Evolutionary conservation across 2,888 invertebrate species (phyloP).

Genomic region (Aproaerema taeniolella): DNA sequence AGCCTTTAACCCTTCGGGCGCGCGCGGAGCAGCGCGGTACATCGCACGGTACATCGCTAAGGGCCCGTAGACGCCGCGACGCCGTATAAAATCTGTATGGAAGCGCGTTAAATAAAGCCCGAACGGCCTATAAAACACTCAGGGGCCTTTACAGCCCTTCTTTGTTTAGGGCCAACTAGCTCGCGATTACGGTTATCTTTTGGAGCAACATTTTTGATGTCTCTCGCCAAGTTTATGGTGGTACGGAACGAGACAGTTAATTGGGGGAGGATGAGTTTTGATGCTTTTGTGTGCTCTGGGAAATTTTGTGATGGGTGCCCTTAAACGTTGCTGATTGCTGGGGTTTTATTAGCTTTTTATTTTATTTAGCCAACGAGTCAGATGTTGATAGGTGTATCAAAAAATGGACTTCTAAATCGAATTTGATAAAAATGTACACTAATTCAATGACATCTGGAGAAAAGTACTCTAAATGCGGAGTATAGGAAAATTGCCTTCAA

Average conservation of each 20-base stretch:
- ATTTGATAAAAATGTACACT: too few species aligned
- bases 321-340: too few species aligned
- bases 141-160: conserved; percentile 39
- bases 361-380: too few species aligned
- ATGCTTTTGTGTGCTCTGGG: too few species aligned
- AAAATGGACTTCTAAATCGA: too few species aligned
- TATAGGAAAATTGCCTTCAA: too few species aligned
- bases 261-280: conserved; percentile 1
- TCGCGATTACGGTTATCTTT: conserved; percentile 34
- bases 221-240: conserved; percentile 1
- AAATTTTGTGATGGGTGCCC: conserved; percentile 4
- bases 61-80: conserved; percentile 41
- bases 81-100: conserved; percentile 68
- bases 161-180: conserved; percentile 56
- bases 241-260: background rate
- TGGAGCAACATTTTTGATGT: conserved; percentile 19
- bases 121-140: conserved; percentile 58
- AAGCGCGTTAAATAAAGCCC: conserved; percentile 65
- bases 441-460: too few species aligned
- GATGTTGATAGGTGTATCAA: too few species aligned
- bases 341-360: too few species aligned
- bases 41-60: background rate
- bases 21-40: too few species aligned
- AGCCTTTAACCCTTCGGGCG: background rate
- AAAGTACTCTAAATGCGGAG: too few species aligned